Conservation (phyloP, 2,113 vertebrate species). For the Camarhynchus parvulus region DNA sequence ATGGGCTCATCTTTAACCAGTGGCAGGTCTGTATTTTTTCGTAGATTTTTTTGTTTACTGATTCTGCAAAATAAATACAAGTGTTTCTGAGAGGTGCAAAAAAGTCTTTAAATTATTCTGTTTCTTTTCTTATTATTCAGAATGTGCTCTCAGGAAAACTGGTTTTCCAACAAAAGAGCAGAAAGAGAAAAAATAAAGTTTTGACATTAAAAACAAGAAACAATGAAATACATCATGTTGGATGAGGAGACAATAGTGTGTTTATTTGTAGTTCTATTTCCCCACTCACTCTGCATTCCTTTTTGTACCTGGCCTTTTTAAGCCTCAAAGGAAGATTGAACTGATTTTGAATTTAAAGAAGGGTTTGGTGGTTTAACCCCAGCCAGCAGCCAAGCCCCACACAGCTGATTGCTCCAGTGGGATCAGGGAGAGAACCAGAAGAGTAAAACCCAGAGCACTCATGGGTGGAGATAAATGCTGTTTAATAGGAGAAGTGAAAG, state of each 20-base stretch:
- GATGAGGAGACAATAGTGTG: neutral
- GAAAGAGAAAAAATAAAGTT: neutral
- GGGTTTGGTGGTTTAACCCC: neutral
- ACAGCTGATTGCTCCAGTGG: neutral
- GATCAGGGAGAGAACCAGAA: neutral
- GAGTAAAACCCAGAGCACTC: neutral
- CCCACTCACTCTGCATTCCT: neutral
- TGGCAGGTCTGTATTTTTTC: neutral
- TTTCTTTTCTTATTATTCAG: neutral
- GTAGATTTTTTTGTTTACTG: neutral
- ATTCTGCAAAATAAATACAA: neutral
- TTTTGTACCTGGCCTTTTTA: neutral
- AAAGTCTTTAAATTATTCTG: neutral
- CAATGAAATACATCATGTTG: neutral
- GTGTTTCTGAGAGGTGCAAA: neutral
- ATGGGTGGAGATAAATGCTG: neutral
- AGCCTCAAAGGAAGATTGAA: neutral
- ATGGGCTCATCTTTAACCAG: neutral
- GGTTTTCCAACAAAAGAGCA: neutral
- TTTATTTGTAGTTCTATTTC: neutral
- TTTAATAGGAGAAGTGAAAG: neutral
- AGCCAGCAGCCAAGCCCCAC: neutral
- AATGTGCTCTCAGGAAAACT: neutral
- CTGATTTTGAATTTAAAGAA: neutral
- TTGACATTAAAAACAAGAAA: neutral